Conservation (phyloP, 1,140 invertebrate species). For the Drosophila parvula region DNA sequence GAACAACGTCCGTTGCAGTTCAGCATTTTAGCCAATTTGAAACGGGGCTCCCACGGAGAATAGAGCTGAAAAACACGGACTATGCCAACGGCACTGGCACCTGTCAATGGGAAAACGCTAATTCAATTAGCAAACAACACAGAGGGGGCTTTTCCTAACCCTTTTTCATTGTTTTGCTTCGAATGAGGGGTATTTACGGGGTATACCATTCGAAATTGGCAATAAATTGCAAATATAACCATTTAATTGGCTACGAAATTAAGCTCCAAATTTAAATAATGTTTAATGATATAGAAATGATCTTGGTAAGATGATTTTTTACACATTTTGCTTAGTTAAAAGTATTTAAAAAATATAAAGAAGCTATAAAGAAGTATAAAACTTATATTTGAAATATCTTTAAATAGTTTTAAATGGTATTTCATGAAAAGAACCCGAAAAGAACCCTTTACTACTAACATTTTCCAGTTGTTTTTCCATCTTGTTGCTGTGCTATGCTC, state of each 20-base stretch:
- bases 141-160: constrained; percentile 21
- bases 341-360: neutral
- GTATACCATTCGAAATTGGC: neutral
- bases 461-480: constrained; percentile 10
- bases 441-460: neutral
- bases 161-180: constrained; percentile 28
- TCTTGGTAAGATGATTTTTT: neutral
- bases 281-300: neutral
- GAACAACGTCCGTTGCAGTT: constrained; percentile 69
- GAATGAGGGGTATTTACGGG: neutral
- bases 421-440: neutral
- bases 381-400: neutral
- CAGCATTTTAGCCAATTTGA: constrained; percentile 75
- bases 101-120: constrained; percentile 56
- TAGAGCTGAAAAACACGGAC: constrained; percentile 21
- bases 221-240: neutral
- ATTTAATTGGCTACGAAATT: too few relatives aligned
- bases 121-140: constrained; percentile 62
- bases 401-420: neutral
- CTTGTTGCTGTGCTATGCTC: neutral
- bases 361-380: neutral
- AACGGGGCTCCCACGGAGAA: constrained; percentile 20
- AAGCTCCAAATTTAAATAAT: neutral
- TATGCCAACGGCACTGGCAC: constrained; percentile 32
- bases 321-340: too few relatives aligned